phyloP scores from a whole-genome alignment of 2,113 vertebrate genomes.

The Neolamprologus caudopunctatus region DNA sequence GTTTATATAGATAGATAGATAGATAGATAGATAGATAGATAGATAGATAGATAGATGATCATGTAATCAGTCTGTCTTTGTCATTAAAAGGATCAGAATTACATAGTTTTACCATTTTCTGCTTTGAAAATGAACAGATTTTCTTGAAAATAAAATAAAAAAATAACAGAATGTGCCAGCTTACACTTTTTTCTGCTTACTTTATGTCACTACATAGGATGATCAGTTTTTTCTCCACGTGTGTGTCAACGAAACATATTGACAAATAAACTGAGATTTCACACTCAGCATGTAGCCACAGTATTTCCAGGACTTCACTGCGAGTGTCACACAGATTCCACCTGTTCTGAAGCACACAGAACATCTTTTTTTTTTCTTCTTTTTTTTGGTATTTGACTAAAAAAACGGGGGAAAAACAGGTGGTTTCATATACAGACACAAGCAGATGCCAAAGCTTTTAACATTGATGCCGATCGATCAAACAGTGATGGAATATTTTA shows the following conservation, averaged over 20 bases:
- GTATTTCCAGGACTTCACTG: neutral
- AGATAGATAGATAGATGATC: neutral
- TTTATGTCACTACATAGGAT: neutral
- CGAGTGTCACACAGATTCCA: neutral
- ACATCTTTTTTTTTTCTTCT: neutral
- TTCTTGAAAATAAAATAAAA: neutral
- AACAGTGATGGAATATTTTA: neutral
- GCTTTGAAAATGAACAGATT: neutral
- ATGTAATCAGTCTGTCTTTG: neutral
- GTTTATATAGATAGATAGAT: no score
- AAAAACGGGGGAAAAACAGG: fast-evolving
- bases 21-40: neutral
- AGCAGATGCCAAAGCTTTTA: neutral
- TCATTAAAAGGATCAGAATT: neutral
- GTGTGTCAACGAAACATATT: neutral
- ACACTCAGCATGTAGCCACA: neutral
- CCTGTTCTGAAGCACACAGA: neutral
- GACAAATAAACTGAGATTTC: slow-evolving; percentile 6
- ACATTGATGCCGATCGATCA: neutral
- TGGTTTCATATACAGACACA: neutral
- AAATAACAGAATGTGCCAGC: neutral
- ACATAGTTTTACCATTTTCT: neutral
- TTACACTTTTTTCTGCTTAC: neutral
- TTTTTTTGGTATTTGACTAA: neutral
- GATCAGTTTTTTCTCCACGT: neutral